Conservation (phyloP, 2,113 vertebrate genomes). For the Natator depressus region DNA sequence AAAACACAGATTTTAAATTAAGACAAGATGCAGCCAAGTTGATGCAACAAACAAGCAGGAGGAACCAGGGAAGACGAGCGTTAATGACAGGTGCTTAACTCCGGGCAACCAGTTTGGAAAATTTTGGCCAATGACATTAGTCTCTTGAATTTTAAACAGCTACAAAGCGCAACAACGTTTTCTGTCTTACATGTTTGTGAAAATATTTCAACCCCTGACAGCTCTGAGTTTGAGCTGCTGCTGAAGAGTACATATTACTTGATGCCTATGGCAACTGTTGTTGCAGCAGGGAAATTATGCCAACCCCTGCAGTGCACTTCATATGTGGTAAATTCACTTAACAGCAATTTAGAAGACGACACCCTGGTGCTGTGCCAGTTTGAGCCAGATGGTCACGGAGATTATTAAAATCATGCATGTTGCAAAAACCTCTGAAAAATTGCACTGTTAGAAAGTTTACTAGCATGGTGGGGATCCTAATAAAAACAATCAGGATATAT, state of each 20-base stretch:
- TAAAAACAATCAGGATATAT: background rate
- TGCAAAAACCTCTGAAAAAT: constrained; percentile 41
- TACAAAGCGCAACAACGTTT: background rate
- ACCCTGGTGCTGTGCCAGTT: constrained; percentile 3
- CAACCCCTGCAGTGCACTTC: constrained; percentile 35
- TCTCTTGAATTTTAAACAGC: background rate
- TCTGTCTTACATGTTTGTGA: background rate
- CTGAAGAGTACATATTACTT: constrained; percentile 2
- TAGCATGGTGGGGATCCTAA: background rate
- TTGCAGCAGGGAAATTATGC: background rate
- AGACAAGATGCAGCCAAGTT: background rate
- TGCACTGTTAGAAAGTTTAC: background rate
- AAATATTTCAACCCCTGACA: constrained; percentile 13
- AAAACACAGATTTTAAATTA: background rate
- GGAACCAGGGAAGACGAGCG: background rate
- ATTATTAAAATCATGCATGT: constrained; percentile 42
- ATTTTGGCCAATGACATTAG: background rate
- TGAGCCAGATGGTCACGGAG: constrained; percentile 59
- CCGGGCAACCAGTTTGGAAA: background rate
- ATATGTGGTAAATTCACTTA: constrained; percentile 48
- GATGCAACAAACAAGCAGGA: background rate
- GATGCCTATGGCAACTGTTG: constrained; percentile 22
- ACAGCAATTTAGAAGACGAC: constrained; percentile 6
- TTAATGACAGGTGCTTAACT: background rate
- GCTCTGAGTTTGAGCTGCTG: background rate